Percentiles rank a stretch among this genome's conserved stretches.
These are phyloP conservation scores for Diuraphis noxia DNA, from an alignment of 1,140 invertebrate species.

Conservation along the genomic window DNA sequence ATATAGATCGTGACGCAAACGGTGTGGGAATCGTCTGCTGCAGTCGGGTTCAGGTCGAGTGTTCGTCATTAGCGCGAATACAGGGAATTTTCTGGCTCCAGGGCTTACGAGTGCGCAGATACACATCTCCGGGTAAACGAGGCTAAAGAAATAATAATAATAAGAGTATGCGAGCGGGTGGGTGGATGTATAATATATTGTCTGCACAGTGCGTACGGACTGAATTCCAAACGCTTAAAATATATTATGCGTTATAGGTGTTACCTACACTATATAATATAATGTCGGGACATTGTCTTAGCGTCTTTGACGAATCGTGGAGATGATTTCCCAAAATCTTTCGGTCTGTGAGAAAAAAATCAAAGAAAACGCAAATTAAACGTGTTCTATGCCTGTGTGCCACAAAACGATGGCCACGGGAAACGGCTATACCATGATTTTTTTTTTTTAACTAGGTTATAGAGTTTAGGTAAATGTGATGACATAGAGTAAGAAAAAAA, in stretches of 20 bases:
- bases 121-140: neutral
- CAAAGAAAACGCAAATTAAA: no score
- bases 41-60: neutral
- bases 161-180: neutral
- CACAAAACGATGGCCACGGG: no score
- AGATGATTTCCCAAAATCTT: no score
- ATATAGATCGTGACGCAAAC: slow-evolving; percentile 46
- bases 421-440: no score
- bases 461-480: no score
- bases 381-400: no score
- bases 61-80: slow-evolving; percentile 32
- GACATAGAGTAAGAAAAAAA: no score
- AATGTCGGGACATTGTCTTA: no score
- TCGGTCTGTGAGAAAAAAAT: no score
- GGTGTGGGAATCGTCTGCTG: slow-evolving; percentile 45
- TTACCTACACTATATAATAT: neutral
- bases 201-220: neutral
- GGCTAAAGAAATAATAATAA: neutral
- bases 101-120: neutral
- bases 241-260: neutral
- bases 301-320: no score
- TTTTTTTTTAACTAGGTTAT: no score
- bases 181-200: neutral
- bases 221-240: neutral
- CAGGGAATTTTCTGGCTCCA: neutral